Base-by-base conservation (phyloP, 1,140 invertebrate species). In the Sarcophaga peregrina region DNA sequence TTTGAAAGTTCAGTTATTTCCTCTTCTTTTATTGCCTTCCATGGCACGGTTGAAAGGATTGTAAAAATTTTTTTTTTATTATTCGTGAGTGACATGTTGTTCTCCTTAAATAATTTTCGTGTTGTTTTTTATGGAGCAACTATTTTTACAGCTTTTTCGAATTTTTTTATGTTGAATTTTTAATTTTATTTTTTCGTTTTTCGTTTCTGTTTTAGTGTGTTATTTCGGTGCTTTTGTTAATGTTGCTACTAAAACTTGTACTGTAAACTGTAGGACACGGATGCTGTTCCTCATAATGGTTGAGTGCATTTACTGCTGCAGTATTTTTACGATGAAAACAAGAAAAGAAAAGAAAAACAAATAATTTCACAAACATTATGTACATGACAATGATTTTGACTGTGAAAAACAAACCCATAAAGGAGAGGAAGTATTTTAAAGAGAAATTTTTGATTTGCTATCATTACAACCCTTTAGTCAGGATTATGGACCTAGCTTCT, bases 271-370 rank as follows among this genome's bases (percentile, higher is more conserved):
- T 37, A 4, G 1, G 25, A 37, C 25, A 37, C 25, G 25, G 25
- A 37, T 37, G 10, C 62, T 68, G n/a, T 17, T 68, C 17, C 62
- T 68, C 17, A 68, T 68, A 68, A 68, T 68, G 17, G 62, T 68
- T 68, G 62, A 68, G 54, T 58, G 54, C 54, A 58, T 68, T 68
- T 68, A 68, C 17, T 68, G 62, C 62, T 68, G 62, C 62, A 68
- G 17, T 68, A 20, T 68, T 68, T 68, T 37, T 1, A 20, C 20
- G 62, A 20, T 20, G 6, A 68, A 8, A 20, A 17, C 58, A 15
- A 17, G 58, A 15, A n/a, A 68, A 68, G 5, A 68, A 68, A 37
- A 37, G 4, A 37, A 37, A 37, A 37, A 37, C 25, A 37, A 37
- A 37, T 37, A 37, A 37, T 37, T 37, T 37, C 25, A 37, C 25